Percentiles rank a stretch among this genome's conserved stretches.
Evolutionary conservation across 2,797 vertebrate genomes (phyloP).

Genomic region (Gymnothorax reevesii): DNA sequence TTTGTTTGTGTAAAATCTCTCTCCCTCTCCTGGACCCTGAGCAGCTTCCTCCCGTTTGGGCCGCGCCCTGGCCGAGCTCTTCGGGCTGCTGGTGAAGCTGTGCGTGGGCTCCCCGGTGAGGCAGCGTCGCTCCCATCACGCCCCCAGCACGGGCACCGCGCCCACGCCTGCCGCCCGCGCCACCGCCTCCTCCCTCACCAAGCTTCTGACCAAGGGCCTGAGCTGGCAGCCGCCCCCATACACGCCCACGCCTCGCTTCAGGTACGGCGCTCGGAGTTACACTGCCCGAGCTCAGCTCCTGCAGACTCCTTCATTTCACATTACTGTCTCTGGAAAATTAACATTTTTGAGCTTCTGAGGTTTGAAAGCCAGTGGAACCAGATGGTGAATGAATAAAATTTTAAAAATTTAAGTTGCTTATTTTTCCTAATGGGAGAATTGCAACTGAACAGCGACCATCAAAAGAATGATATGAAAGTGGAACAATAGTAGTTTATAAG

Average conservation of each 20-base stretch:
- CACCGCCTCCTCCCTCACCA: slow-evolving; percentile 92
- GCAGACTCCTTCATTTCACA: neutral
- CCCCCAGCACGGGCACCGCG: slow-evolving; percentile 89
- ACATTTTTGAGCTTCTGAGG: neutral
- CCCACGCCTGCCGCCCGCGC: slow-evolving; percentile 90
- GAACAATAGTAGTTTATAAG: neutral
- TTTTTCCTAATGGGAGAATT: neutral
- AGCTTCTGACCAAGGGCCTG: slow-evolving; percentile 91
- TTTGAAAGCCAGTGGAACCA: neutral
- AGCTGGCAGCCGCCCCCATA: slow-evolving; percentile 95
- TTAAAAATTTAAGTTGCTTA: neutral
- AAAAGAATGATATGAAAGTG: neutral
- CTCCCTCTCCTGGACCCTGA: neutral
- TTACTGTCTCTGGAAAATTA: neutral
- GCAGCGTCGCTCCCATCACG: slow-evolving; percentile 91
- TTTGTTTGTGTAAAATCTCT: neutral
- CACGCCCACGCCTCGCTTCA: slow-evolving; percentile 91
- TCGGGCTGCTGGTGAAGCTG: slow-evolving; percentile 91
- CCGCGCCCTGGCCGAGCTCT: slow-evolving; percentile 90
- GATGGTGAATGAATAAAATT: neutral
- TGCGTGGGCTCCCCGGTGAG: slow-evolving; percentile 95
- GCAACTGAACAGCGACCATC: neutral
- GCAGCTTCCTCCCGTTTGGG: slow-evolving; percentile 92
- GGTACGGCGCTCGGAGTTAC: slow-evolving; percentile 60
- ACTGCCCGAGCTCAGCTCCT: neutral